Base-by-base conservation (phyloP, 2,888 invertebrate genomes). In the Linnaemya tessellans region DNA sequence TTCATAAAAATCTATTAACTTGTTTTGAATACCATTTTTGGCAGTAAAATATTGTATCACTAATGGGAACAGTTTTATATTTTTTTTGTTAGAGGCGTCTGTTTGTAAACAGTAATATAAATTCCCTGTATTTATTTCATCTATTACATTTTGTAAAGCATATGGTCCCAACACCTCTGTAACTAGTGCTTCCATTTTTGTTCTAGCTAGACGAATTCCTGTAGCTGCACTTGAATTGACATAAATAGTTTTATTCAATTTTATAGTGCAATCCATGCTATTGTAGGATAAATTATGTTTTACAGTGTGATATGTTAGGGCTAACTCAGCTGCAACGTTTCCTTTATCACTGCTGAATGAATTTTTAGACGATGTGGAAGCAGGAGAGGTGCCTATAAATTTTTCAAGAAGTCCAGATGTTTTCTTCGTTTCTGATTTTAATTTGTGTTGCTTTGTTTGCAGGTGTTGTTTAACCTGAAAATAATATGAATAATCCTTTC, bases 261-360 rank as follows among this genome's bases (percentile, higher is more conserved):
- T 67, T 67, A 67, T 49, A 49, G 49, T 67, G 49, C 25, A 49
- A 46, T 67, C 64, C 64, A 64, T 64, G 64, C 43, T 43, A 64
- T 64, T 64, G 64, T 64, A 64, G 22, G 64, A 43, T 64, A 64
- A 67, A 67, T 68, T 68, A 35, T 68, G 67, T 68, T 68, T 68
- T 30, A 68, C 67, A 51, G 67, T 68, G 67, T 68, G 51, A 35
- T 67, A 67, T 18, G 51, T 51, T 35, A 67, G 25, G 49, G 67
- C 51, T 35, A 67, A 68, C 46, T 68, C 49, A 49, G 67, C 51
- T 68, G 51, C 67, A 68, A 68, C 35, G 46, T 51, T 9, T 68
- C 46, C 67, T 68, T 68, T 68, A 68, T 65, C 65, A 46, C 65
- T 65, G 22, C 64, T 35, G 15, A 38, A 64, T 43, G 64, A 43